Percentiles rank a stretch among this genome's conserved stretches.
Conservation (phyloP, 2,797 vertebrate species). For the Anomalospiza imberbis region DNA sequence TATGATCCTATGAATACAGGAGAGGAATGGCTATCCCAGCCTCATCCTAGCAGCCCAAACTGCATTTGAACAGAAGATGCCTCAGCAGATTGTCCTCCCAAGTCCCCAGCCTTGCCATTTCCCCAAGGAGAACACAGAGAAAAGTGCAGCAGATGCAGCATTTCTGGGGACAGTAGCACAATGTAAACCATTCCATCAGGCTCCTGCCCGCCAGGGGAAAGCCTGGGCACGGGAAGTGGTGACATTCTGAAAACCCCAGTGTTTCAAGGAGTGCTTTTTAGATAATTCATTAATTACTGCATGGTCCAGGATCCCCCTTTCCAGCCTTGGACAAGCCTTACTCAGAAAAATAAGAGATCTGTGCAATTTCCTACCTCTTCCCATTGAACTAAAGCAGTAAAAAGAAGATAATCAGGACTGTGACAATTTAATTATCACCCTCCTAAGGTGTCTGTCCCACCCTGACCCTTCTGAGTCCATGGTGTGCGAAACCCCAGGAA, state of each 20-base stretch:
- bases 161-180: neutral
- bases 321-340: neutral
- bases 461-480: neutral
- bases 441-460: neutral
- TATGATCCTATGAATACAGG: neutral
- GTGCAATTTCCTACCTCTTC: neutral
- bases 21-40: neutral
- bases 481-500: neutral
- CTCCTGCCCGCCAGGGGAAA: neutral
- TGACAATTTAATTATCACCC: neutral
- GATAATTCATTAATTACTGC: neutral
- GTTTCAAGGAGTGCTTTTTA: neutral
- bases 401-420: neutral
- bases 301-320: neutral
- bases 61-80: neutral
- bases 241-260: neutral
- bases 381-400: neutral
- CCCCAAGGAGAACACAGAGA: neutral
- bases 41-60: neutral
- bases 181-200: neutral
- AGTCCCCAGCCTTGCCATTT: neutral
- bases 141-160: neutral
- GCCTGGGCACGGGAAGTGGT: accelerated
- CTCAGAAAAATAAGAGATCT: neutral
- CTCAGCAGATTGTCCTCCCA: neutral